Percentiles rank a stretch among this genome's conserved stretches.
phyloP scores from a whole-genome alignment of 2,113 vertebrate species.

The Herpetotheres cachinnans region DNA sequence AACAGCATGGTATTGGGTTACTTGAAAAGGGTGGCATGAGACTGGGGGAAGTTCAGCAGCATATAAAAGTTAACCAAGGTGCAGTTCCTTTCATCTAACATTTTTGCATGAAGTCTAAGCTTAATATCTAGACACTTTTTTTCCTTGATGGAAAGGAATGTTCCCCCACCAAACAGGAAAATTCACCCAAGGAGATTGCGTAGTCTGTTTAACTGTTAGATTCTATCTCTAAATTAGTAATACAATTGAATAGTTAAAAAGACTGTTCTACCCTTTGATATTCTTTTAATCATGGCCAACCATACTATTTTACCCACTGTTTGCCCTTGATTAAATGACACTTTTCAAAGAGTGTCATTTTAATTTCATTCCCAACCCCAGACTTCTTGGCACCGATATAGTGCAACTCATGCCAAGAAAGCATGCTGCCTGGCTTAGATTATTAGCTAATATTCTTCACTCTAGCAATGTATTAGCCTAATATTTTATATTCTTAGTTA shows the following conservation, averaged over 20 bases:
- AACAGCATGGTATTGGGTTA: not conserved
- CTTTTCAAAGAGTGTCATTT: not conserved
- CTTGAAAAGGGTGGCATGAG: not conserved
- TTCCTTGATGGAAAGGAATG: not conserved
- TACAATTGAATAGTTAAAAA: not conserved
- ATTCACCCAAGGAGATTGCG: not conserved
- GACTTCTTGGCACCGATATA: not conserved
- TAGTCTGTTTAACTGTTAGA: not conserved
- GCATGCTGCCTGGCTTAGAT: not conserved
- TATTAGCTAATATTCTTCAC: not conserved
- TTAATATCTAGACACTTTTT: not conserved
- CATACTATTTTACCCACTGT: not conserved
- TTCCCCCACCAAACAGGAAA: not conserved
- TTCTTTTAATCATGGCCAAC: not conserved
- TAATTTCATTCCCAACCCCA: not conserved
- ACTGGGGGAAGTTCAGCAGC: not conserved
- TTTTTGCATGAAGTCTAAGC: not conserved
- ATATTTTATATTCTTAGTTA: not conserved
- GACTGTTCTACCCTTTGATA: not conserved
- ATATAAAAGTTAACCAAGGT: not conserved
- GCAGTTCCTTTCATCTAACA: not conserved
- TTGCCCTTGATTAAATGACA: conserved; percentile 2
- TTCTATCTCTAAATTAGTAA: not conserved
- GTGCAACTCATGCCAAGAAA: not conserved
- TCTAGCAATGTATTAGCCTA: not conserved